Conservation (phyloP, 1,140 invertebrate species). For the Platyscapa corneri region DNA sequence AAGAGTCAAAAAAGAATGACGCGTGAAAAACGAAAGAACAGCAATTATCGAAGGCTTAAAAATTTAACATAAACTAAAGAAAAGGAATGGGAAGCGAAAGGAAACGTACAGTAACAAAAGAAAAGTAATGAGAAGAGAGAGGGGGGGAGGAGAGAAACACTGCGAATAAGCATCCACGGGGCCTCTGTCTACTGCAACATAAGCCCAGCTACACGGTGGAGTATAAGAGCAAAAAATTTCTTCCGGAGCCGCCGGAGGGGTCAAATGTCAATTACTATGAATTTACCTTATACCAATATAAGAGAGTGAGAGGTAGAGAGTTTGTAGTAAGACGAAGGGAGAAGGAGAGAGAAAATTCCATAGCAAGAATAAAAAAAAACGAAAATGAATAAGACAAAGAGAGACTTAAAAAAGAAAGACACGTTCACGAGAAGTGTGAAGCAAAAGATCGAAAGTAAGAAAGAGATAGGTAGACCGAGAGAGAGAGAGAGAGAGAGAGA, state of each 20-base stretch:
- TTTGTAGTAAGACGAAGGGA: not conserved
- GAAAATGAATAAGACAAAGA: not conserved
- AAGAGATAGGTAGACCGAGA: not conserved
- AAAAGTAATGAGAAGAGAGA: not conserved
- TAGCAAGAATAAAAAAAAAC: not conserved
- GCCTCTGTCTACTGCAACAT: not conserved
- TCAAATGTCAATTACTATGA: slow-evolving; percentile 53
- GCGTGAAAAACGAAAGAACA: not conserved
- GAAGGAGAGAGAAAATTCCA: too few relatives aligned
- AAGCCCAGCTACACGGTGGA: not conserved
- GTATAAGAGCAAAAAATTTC: not conserved
- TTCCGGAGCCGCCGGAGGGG: slow-evolving; percentile 30
- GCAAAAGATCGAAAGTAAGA: slow-evolving; percentile 3
- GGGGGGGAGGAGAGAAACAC: not conserved
- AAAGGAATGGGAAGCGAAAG: not conserved
- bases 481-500: not conserved
- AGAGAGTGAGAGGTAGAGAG: not conserved
- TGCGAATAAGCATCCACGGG: not conserved
- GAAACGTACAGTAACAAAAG: not conserved
- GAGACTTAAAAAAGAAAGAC: slow-evolving; percentile 12
- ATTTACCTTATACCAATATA: slow-evolving; percentile 51
- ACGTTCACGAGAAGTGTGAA: slow-evolving; percentile 9
- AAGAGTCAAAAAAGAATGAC: not conserved
- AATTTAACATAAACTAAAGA: slow-evolving; percentile 6
- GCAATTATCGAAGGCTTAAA: slow-evolving; percentile 38